A percentile compares a stretch with the other conserved stretches of the same genome.
Evolutionary conservation across 64 coral and sea anemone genomes (phyloP).

Genomic region (Acropora tenuis): DNA sequence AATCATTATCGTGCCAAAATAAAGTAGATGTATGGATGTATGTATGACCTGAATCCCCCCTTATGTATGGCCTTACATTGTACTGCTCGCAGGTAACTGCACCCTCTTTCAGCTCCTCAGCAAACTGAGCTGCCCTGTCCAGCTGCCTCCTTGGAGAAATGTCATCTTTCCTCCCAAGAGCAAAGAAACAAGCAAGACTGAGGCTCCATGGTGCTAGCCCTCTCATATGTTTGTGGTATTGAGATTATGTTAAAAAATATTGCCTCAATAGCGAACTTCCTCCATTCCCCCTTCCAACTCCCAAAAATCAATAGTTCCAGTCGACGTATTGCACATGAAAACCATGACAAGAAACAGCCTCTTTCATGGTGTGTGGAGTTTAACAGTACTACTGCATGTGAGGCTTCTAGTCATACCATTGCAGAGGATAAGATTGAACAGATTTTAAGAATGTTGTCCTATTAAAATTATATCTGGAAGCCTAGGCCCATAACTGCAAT

Average conservation of each 20-base stretch:
- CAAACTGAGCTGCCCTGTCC: conserved; percentile 54
- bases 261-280: too few relatives aligned
- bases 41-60: conserved; percentile 16
- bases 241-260: too few relatives aligned
- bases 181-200: too few relatives aligned
- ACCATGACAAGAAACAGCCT: neutral
- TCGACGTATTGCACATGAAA: neutral
- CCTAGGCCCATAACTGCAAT: too few relatives aligned
- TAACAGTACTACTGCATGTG: neutral
- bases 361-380: neutral
- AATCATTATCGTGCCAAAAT: too few relatives aligned
- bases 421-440: neutral
- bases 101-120: conserved; percentile 1
- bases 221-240: neutral
- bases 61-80: conserved; percentile 20
- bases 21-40: too few relatives aligned
- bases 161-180: conserved; percentile 29
- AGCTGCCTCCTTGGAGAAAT: conserved; percentile 46
- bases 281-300: too few relatives aligned
- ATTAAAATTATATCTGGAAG: too few relatives aligned
- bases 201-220: neutral
- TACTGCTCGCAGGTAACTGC: conserved; percentile 18
- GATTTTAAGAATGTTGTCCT: neutral
- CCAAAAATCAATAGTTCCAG: neutral
- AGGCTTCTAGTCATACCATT: neutral